phyloP scores from a whole-genome alignment of 2,888 invertebrate species.

The Oscheius myriophilus region DNA sequence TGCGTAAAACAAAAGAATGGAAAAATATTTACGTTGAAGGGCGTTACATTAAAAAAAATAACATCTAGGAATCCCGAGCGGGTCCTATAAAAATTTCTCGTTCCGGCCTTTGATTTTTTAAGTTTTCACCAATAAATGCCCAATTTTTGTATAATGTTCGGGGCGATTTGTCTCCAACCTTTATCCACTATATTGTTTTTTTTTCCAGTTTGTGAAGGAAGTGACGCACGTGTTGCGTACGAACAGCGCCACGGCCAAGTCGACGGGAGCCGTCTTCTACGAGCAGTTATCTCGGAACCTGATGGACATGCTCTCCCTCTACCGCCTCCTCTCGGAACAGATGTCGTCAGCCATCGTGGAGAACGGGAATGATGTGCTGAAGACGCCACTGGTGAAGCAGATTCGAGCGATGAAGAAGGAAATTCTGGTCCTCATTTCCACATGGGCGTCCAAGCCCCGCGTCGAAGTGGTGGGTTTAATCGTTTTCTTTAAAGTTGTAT shows the following conservation, averaged over 20 bases:
- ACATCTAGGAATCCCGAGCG: no score
- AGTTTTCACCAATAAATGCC: no score
- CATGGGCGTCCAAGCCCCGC: slow-evolving; percentile 91
- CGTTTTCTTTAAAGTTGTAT: background rate
- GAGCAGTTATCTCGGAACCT: slow-evolving; percentile 85
- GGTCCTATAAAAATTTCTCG: no score
- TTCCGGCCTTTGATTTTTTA: no score
- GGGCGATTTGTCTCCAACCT: no score
- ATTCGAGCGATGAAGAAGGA: slow-evolving; percentile 99
- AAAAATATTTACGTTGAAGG: no score
- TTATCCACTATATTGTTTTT: no score
- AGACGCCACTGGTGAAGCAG: slow-evolving; percentile 82
- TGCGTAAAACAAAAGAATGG: no score
- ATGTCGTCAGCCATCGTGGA: slow-evolving; percentile 90
- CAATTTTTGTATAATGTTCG: no score
- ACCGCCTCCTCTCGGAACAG: slow-evolving; percentile 84
- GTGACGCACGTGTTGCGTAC: slow-evolving; percentile 97
- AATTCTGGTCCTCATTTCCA: slow-evolving; percentile 92
- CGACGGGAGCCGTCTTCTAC: slow-evolving; percentile 94
- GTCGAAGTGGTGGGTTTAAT: slow-evolving; percentile 81
- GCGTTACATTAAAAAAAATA: no score
- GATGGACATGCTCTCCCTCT: slow-evolving; percentile 97
- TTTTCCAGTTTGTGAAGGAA: slow-evolving; percentile 86
- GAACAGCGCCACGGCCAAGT: slow-evolving; percentile 96
- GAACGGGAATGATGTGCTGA: slow-evolving; percentile 93